phyloP scores from a whole-genome alignment of 2,797 vertebrate genomes.

The Pseudopleuronectes americanus region DNA sequence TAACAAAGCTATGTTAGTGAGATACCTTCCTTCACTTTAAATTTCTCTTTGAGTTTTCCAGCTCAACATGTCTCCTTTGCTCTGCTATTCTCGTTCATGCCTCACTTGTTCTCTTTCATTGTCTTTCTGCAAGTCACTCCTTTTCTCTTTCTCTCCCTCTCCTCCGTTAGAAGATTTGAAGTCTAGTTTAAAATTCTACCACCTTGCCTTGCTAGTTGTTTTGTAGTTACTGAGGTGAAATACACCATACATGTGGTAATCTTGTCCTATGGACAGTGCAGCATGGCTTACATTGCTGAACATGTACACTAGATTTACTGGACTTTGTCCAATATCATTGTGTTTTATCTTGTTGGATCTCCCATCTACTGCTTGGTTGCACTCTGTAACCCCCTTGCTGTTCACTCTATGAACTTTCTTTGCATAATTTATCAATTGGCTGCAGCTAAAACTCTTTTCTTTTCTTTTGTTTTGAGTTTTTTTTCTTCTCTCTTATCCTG shows the following conservation, averaged over 20 bases:
- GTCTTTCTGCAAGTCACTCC: conserved; percentile 12
- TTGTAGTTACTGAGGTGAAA: conserved; percentile 43
- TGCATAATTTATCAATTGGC: conserved; percentile 62
- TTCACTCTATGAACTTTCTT: conserved; percentile 31
- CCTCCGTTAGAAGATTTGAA: conserved; percentile 25
- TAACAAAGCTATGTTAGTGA: conserved; percentile 16
- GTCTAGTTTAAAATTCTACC: conserved; percentile 24
- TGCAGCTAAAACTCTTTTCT: conserved; percentile 38
- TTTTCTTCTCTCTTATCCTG: conserved; percentile 21
- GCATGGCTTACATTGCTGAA: conserved; percentile 24
- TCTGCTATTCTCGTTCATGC: conserved; percentile 65
- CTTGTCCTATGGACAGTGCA: conserved; percentile 28
- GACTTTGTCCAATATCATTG: neutral
- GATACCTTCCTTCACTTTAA: conserved; percentile 34
- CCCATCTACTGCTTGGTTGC: conserved; percentile 20
- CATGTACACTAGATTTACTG: conserved; percentile 1
- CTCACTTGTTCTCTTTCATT: conserved; percentile 51
- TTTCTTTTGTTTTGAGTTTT: conserved; percentile 38
- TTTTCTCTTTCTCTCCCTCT: conserved; percentile 1
- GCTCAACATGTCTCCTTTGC: conserved; percentile 35
- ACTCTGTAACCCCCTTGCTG: conserved; percentile 41
- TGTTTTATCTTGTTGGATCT: conserved; percentile 19
- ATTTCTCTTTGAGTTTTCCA: conserved; percentile 41
- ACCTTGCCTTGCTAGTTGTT: conserved; percentile 34
- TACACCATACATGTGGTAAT: conserved; percentile 14